Evolutionary conservation across 1,140 invertebrate genomes (phyloP).

Genomic region (Anastrepha ludens): DNA sequence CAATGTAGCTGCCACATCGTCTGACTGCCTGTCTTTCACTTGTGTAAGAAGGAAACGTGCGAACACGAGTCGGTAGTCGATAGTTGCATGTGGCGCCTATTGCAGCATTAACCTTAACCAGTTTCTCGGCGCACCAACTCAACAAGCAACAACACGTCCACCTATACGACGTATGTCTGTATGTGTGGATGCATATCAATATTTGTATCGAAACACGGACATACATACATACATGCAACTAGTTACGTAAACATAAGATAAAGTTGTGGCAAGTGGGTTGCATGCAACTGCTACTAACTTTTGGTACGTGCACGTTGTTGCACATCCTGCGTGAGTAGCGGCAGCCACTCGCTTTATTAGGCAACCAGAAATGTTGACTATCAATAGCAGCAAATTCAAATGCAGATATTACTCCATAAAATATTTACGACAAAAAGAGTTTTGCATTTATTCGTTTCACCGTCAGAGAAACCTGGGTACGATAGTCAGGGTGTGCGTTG

Average conservation of each 20-base stretch:
- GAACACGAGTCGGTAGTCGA: neutral
- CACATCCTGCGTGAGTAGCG: neutral
- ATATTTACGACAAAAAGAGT: neutral
- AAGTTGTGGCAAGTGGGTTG: constrained; percentile 19
- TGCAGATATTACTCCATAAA: neutral
- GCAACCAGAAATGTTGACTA: constrained; percentile 23
- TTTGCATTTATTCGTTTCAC: no score
- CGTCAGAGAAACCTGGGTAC: no score
- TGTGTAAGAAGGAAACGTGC: constrained; percentile 30
- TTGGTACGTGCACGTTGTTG: constrained; percentile 25
- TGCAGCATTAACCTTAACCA: constrained; percentile 27
- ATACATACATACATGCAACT: neutral
- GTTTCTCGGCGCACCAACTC: neutral
- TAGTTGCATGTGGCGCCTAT: constrained; percentile 39
- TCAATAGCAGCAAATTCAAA: constrained; percentile 6
- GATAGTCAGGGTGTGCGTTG: no score
- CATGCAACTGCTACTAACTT: constrained; percentile 12
- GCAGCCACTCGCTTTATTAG: neutral
- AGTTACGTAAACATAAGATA: constrained; percentile 9
- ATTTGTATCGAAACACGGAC: neutral
- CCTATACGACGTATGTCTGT: neutral
- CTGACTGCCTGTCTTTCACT: constrained; percentile 5
- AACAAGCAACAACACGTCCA: neutral
- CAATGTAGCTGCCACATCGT: neutral
- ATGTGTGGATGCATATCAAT: neutral